Evolutionary conservation across 1,140 invertebrate species (phyloP).

Genomic region (Agrypnia vestita): DNA sequence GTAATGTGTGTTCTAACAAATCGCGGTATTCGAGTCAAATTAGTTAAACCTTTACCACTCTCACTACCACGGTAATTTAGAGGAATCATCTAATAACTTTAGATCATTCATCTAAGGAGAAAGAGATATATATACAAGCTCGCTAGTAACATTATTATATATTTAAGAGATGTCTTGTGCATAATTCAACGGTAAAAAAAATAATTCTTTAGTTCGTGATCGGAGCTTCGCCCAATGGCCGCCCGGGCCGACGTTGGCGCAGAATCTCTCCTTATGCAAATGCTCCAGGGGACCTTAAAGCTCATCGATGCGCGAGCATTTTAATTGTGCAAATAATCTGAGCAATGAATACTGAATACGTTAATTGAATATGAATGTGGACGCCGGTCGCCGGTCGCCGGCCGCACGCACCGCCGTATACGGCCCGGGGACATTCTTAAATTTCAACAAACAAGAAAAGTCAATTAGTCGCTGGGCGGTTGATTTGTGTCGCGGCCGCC

Average conservation of each 20-base stretch:
- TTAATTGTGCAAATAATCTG: conserved; percentile 37
- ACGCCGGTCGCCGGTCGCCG: background rate
- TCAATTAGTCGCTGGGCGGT: conserved; percentile 54
- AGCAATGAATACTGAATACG: conserved; percentile 44
- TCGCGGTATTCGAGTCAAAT: too few relatives aligned
- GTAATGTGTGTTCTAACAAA: too few relatives aligned
- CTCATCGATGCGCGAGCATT: conserved; percentile 34
- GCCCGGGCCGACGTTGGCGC: background rate
- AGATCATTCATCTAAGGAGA: too few relatives aligned
- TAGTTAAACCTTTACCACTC: too few relatives aligned
- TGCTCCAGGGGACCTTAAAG: conserved; percentile 11
- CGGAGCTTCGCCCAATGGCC: background rate
- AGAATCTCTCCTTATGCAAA: conserved; percentile 10
- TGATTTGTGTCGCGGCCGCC: conserved; percentile 51
- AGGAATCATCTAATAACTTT: too few relatives aligned
- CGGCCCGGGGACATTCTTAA: conserved; percentile 51
- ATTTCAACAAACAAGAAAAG: conserved; percentile 60
- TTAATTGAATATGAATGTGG: conserved; percentile 19
- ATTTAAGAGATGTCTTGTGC: too few relatives aligned
- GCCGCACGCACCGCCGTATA: conserved; percentile 8
- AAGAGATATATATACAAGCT: too few relatives aligned
- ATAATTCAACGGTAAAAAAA: too few relatives aligned
- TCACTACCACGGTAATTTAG: too few relatives aligned
- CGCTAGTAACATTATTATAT: too few relatives aligned
- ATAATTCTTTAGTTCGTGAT: too few relatives aligned